These are phyloP conservation scores for Phortica variegata DNA, from an alignment of 1,140 invertebrate genomes.

Conservation along the genomic window DNA sequence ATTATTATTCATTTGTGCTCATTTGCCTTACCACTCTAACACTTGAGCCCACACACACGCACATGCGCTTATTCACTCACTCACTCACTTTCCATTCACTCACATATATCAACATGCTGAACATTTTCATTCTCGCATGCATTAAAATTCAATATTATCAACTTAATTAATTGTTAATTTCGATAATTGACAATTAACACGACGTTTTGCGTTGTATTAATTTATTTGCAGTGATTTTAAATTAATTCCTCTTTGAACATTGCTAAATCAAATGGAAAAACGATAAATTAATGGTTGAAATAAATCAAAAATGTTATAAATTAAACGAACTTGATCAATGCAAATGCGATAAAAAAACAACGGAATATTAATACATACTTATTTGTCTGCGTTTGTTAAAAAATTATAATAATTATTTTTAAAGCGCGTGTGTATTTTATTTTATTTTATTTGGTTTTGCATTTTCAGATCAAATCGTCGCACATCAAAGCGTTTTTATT, in stretches of 20 bases:
- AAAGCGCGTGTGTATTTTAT: too few relatives aligned
- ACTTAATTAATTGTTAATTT: slow-evolving; percentile 50
- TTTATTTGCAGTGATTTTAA: slow-evolving; percentile 35
- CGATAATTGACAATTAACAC: slow-evolving; percentile 36
- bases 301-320: slow-evolving; percentile 12
- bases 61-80: too few relatives aligned
- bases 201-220: slow-evolving; percentile 20
- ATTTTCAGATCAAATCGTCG: too few relatives aligned
- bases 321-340: too few relatives aligned
- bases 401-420: too few relatives aligned
- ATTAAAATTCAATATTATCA: slow-evolving; percentile 18
- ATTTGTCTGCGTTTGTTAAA: too few relatives aligned
- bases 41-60: neutral
- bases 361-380: too few relatives aligned
- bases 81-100: neutral
- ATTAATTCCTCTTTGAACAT: slow-evolving; percentile 41
- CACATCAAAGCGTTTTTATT: too few relatives aligned
- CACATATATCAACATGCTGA: too few relatives aligned
- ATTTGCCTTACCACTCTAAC: neutral
- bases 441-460: too few relatives aligned
- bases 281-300: slow-evolving; percentile 47
- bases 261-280: slow-evolving; percentile 43
- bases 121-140: too few relatives aligned
- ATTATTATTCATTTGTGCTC: slow-evolving; percentile 8
- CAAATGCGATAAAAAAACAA: too few relatives aligned